phyloP scores from a whole-genome alignment of 2,113 vertebrate species.

The Callionymus lyra region DNA sequence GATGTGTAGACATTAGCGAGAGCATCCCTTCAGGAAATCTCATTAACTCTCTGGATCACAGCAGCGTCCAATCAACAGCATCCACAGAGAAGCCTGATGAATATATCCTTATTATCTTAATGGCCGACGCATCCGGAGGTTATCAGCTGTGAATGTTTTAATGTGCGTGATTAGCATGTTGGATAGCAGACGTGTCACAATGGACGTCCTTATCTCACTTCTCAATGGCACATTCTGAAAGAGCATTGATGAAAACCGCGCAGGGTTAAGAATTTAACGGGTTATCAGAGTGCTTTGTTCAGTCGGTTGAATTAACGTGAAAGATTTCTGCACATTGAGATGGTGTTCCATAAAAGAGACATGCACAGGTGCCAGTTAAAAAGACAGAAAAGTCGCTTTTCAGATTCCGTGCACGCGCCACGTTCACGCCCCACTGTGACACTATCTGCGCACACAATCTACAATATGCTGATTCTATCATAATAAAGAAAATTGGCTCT shows the following conservation, averaged over 20 bases:
- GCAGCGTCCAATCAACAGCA: too few relatives aligned
- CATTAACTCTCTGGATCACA: too few relatives aligned
- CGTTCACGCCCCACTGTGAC: constrained; percentile 61
- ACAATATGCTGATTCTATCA: constrained; percentile 87
- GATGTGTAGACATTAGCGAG: too few relatives aligned
- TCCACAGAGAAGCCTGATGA: too few relatives aligned
- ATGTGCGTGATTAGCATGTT: too few relatives aligned
- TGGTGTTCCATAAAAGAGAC: too few relatives aligned
- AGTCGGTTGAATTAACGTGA: neutral
- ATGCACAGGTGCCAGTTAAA: too few relatives aligned
- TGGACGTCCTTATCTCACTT: neutral
- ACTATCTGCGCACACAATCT: constrained; percentile 75
- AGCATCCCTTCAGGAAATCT: too few relatives aligned
- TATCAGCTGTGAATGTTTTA: too few relatives aligned
- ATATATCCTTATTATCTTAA: too few relatives aligned
- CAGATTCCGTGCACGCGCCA: constrained; percentile 61
- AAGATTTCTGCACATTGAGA: neutral
- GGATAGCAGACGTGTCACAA: neutral
- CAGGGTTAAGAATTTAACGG: constrained; percentile 1
- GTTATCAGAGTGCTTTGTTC: neutral
- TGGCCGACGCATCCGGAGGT: too few relatives aligned
- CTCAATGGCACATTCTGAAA: neutral
- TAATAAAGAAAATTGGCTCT: constrained; percentile 84
- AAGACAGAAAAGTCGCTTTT: constrained; percentile 24
- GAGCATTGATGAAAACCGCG: neutral